Percentiles rank a stretch among this genome's conserved stretches.
phyloP scores from a whole-genome alignment of 2,888 invertebrate genomes.

The Terebella lapidaria region DNA sequence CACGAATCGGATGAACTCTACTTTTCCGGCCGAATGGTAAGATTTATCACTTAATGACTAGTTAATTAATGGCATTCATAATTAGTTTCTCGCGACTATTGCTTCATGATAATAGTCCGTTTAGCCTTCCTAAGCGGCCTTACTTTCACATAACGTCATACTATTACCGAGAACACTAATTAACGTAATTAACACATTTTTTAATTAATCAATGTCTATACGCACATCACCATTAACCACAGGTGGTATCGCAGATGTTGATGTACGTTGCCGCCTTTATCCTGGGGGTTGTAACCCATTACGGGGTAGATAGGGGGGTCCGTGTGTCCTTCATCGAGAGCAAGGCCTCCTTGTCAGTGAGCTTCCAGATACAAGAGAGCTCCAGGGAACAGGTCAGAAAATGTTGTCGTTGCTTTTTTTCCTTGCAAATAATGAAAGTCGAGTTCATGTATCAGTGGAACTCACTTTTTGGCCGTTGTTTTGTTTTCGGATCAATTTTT shows the following conservation, averaged over 20 bases:
- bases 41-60: not conserved
- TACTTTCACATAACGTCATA: too few species aligned
- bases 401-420: too few species aligned
- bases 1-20: not conserved
- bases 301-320: not conserved
- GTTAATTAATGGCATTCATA: not conserved
- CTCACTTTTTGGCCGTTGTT: too few species aligned
- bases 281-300: not conserved
- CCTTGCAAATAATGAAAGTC: too few species aligned
- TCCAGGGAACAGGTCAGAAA: not conserved
- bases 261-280: not conserved
- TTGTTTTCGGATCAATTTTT: too few species aligned
- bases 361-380: not conserved
- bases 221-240: too few species aligned
- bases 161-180: too few species aligned
- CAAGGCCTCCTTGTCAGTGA: not conserved
- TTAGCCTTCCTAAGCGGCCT: too few species aligned
- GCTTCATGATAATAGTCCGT: too few species aligned
- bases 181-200: too few species aligned
- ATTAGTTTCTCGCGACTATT: not conserved
- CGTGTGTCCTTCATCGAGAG: not conserved
- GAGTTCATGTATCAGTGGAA: too few species aligned
- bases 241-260: conserved; percentile 1
- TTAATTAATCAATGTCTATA: too few species aligned
- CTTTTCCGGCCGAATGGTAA: not conserved